phyloP scores from a whole-genome alignment of 2,113 vertebrate species.

The Gallinago undulata region DNA sequence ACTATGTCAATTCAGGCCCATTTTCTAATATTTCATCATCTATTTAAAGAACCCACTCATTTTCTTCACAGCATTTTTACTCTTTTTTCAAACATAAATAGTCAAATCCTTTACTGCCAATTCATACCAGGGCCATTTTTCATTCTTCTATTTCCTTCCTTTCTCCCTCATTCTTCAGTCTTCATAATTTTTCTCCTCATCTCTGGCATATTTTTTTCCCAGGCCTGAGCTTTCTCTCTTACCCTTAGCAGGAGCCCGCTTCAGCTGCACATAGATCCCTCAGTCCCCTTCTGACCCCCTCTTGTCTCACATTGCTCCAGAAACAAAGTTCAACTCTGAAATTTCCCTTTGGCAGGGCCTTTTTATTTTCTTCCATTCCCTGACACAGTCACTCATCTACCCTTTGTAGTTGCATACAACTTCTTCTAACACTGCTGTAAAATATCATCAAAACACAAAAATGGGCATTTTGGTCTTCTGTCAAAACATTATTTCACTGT shows the following conservation, averaged over 20 bases:
- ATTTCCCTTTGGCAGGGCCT: background rate
- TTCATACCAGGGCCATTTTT: background rate
- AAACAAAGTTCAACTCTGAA: background rate
- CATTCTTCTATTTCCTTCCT: background rate
- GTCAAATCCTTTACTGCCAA: background rate
- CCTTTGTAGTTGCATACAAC: fast-evolving
- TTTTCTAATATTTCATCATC: background rate
- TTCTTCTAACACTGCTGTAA: background rate
- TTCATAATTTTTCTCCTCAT: background rate
- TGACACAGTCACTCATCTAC: background rate
- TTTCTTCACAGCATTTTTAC: background rate
- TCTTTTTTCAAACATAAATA: background rate
- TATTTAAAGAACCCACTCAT: background rate
- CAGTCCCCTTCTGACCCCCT: background rate
- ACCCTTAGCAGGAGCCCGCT: background rate
- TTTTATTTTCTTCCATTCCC: background rate
- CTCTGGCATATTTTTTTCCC: background rate
- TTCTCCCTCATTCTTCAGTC: background rate
- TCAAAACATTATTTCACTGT: background rate
- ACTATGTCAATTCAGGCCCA: background rate
- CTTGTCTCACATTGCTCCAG: background rate
- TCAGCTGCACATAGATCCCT: background rate
- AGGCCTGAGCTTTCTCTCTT: background rate
- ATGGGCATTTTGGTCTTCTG: background rate
- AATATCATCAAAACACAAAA: background rate